Evolutionary conservation across 2,797 vertebrate genomes (phyloP).

Genomic region (Pipistrellus kuhlii): DNA sequence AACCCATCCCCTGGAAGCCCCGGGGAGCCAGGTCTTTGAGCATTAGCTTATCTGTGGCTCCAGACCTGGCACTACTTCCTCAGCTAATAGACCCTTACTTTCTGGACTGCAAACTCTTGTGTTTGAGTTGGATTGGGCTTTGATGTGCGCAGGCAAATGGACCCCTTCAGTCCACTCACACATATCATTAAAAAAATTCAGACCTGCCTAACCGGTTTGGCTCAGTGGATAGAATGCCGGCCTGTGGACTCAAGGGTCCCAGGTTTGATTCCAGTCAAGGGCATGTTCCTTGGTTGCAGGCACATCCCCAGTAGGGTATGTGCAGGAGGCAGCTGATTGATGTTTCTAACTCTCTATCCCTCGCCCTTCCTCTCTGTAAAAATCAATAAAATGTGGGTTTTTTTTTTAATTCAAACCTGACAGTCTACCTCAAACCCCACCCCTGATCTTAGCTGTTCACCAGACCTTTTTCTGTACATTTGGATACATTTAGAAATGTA

Average conservation of each 20-base stretch:
- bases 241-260: no score
- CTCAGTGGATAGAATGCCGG: no score
- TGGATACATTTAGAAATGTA: slow-evolving; percentile 53
- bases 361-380: no score
- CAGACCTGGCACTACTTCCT: neutral
- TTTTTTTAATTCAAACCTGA: neutral
- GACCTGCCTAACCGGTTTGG: no score
- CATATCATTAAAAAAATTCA: no score
- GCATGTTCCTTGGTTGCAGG: no score
- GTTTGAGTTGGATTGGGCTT: neutral
- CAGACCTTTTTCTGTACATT: neutral
- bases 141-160: neutral
- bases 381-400: no score
- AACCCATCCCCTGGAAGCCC: neutral
- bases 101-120: neutral
- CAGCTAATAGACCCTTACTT: neutral
- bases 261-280: no score
- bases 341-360: no score
- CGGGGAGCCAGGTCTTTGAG: neutral
- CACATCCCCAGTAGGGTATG: no score
- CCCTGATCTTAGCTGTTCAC: neutral
- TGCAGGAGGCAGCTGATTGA: no score
- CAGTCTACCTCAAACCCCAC: neutral
- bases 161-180: no score
- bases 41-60: neutral